Evolutionary conservation across 1,140 invertebrate species (phyloP), one percentile per base, ranked within the genome.

Genomic region (Macrocentrus cingulum): DNA sequence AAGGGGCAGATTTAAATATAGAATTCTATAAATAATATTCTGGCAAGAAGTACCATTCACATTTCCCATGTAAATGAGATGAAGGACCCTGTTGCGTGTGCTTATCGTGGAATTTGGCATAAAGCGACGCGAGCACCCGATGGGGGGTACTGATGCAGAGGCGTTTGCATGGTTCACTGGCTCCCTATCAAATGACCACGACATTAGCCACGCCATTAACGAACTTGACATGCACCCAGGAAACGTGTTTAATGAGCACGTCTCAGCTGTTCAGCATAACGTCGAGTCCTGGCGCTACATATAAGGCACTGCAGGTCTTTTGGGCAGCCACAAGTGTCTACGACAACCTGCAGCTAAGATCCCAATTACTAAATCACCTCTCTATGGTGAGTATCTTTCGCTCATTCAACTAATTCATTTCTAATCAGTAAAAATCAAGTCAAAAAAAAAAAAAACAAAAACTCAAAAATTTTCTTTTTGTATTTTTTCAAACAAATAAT

Each of bases 161-260:
- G 13, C 25, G 25, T 51, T 25, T 37, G 25, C 32, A 51, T 51
- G 49, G 49, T 51, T 36, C 32, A 51, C 49, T 51, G 49, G 49
- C 29, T 51, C 49, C 49, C 49, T 51, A 51, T 51, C 49, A 20
- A 37, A 64, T 63, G 53, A 48, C 46, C 50, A 13, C 58, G 36
- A 32, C 56, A 68, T 59, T 63, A 59, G 63, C 63, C 49, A 60
- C 61, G 56, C 56, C 49, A 57, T 69, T 66, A 67, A 64, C 60
- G 57, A 59, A 66, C 51, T 64, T 61, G 67, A 64, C 62, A 59
- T 61, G 34, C 44, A 63, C 63, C 60, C 56, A 46, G 44, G 48
- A 59, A 65, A 69, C 64, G 65, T 70, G 72, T 63, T 74, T 75
- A 72, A 62, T 76, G 74, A 76, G 51, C 70, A 71, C 66, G 71